phyloP scores from a whole-genome alignment of 2,797 vertebrate species.

The Dryobates pubescens region DNA sequence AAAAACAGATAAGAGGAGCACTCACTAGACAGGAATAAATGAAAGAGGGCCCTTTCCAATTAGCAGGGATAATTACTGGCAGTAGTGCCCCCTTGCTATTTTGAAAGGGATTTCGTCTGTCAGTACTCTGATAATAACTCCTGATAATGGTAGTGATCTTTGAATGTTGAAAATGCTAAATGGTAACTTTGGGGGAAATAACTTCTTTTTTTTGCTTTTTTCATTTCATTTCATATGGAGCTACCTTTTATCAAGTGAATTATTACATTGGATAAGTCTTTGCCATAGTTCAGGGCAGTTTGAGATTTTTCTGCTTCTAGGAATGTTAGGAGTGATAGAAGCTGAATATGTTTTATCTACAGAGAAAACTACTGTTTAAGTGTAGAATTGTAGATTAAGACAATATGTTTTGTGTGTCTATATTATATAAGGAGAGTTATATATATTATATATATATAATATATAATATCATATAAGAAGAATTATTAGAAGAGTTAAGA shows the following conservation, averaged over 20 bases:
- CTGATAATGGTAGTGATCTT: background rate
- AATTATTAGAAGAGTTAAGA: background rate
- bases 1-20: background rate
- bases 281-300: background rate
- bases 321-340: background rate
- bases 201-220: background rate
- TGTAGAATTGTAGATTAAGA: background rate
- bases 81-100: background rate
- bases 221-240: background rate
- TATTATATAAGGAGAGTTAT: no score
- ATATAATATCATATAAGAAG: no score
- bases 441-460: no score
- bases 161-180: background rate
- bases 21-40: background rate
- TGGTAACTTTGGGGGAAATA: background rate
- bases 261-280: background rate
- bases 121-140: slow-evolving; percentile 35
- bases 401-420: background rate
- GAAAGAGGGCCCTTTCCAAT: slow-evolving; percentile 19
- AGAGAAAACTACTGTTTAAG: background rate
- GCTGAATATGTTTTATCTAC: background rate
- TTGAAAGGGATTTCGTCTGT: slow-evolving; percentile 43
- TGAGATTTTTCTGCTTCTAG: background rate
- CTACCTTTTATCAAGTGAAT: background rate
- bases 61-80: slow-evolving; percentile 1